Percentiles rank a stretch among this genome's conserved stretches.
phyloP scores from a whole-genome alignment of 2,797 vertebrate species.

The Sus cebifrons region DNA sequence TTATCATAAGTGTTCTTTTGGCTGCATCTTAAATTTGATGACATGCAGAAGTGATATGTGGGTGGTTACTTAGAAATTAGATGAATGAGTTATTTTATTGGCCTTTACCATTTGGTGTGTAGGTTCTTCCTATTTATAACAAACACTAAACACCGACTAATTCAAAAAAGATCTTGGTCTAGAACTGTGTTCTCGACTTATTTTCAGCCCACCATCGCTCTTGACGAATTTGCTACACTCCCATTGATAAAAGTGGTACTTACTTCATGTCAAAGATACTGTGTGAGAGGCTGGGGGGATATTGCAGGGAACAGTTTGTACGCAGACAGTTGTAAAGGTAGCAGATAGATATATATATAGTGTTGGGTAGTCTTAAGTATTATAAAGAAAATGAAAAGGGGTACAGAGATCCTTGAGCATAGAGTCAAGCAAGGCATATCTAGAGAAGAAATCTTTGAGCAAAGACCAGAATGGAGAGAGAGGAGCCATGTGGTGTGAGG shows the following conservation, averaged over 20 bases:
- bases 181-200: slow-evolving; percentile 56
- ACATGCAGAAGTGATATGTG: slow-evolving; percentile 67
- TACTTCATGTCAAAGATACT: neutral
- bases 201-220: neutral
- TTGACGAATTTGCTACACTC: neutral
- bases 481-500: neutral
- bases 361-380: neutral
- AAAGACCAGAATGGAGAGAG: neutral
- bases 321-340: slow-evolving; percentile 10
- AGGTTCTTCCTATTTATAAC: slow-evolving; percentile 73
- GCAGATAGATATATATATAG: neutral
- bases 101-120: slow-evolving; percentile 72
- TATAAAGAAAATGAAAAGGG: neutral
- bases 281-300: slow-evolving; percentile 14
- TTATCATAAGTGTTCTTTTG: slow-evolving; percentile 77
- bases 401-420: neutral
- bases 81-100: slow-evolving; percentile 78
- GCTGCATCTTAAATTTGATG: slow-evolving; percentile 72
- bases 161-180: neutral
- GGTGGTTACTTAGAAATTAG: slow-evolving; percentile 75
- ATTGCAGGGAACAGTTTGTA: neutral
- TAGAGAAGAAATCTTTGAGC: neutral
- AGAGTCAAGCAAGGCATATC: neutral
- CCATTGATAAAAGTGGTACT: neutral
- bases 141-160: slow-evolving; percentile 61